These are phyloP conservation scores for Lasiommata megera DNA, from an alignment of 2,888 invertebrate genomes.

Conservation along the genomic window DNA sequence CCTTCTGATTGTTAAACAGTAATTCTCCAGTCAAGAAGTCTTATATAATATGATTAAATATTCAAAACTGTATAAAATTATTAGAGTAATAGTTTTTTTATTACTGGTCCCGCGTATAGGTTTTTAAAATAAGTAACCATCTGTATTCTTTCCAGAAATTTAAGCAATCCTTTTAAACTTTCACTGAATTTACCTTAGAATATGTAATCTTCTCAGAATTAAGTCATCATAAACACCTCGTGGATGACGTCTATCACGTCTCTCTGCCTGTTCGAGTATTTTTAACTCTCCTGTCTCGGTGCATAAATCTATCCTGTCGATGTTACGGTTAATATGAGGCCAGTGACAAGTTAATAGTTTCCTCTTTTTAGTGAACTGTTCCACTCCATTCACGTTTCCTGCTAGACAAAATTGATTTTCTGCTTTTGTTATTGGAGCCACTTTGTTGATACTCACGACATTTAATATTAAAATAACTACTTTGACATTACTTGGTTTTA, in stretches of 20 bases:
- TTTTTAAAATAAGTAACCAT: no score
- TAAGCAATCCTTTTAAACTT: no score
- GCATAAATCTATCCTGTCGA: constrained; percentile 64
- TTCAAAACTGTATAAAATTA: no score
- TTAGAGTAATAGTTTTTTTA: no score
- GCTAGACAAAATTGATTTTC: constrained; percentile 32
- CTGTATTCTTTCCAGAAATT: no score
- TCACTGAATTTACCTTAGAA: no score
- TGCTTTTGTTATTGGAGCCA: constrained; percentile 17
- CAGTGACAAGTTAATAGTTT: constrained; percentile 76
- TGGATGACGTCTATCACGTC: constrained; percentile 7
- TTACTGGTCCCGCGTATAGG: no score
- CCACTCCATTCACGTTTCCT: constrained; percentile 36
- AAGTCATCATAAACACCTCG: neutral
- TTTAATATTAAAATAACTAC: neutral
- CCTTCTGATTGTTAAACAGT: no score
- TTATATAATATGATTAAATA: no score
- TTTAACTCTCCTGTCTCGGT: constrained; percentile 34
- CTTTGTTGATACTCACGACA: constrained; percentile 6
- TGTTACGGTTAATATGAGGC: constrained; percentile 58
- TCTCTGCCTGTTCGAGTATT: constrained; percentile 50
- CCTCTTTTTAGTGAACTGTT: constrained; percentile 46
- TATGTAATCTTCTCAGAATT: no score
- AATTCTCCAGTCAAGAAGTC: no score
- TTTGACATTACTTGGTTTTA: neutral